phyloP scores from a whole-genome alignment of 2,888 invertebrate genomes.

The Eupithecia dodoneata region DNA sequence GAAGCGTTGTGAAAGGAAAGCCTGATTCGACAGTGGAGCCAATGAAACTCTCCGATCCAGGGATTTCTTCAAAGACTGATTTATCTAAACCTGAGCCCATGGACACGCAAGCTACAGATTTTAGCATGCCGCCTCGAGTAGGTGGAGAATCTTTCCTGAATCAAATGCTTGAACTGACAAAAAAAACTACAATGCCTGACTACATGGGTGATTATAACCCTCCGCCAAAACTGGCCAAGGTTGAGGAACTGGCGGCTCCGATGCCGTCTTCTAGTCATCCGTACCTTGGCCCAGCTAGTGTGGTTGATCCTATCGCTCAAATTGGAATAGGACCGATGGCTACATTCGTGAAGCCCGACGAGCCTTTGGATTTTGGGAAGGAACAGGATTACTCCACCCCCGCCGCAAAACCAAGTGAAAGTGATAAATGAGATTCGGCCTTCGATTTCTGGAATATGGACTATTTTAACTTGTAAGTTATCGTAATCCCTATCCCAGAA shows the following conservation, averaged over 20 bases:
- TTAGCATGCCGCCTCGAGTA: conserved; percentile 77
- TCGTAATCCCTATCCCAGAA: conserved; percentile 31
- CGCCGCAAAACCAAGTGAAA: conserved; percentile 64
- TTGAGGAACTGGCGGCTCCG: conserved; percentile 79
- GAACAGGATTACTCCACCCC: conserved; percentile 68
- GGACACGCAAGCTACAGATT: conserved; percentile 73
- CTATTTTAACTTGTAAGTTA: conserved; percentile 44
- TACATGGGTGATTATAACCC: conserved; percentile 81
- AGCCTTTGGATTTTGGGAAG: conserved; percentile 72
- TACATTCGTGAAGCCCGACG: conserved; percentile 73
- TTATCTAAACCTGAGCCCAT: conserved; percentile 63
- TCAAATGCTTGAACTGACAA: conserved; percentile 82
- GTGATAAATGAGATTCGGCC: conserved; percentile 57
- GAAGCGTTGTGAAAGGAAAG: conserved; percentile 80
- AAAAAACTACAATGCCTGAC: conserved; percentile 81
- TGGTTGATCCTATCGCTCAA: conserved; percentile 75
- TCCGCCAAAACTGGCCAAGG: conserved; percentile 84
- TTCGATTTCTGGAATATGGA: conserved; percentile 46
- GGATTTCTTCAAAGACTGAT: conserved; percentile 81
- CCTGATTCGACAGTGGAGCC: conserved; percentile 74
- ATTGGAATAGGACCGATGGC: conserved; percentile 77
- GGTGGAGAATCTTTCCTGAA: conserved; percentile 79
- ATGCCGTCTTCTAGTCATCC: conserved; percentile 79
- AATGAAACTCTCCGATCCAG: conserved; percentile 73
- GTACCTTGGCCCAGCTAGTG: conserved; percentile 69